Conservation (phyloP, 2,113 vertebrate genomes). For the Laterallus jamaicensis region DNA sequence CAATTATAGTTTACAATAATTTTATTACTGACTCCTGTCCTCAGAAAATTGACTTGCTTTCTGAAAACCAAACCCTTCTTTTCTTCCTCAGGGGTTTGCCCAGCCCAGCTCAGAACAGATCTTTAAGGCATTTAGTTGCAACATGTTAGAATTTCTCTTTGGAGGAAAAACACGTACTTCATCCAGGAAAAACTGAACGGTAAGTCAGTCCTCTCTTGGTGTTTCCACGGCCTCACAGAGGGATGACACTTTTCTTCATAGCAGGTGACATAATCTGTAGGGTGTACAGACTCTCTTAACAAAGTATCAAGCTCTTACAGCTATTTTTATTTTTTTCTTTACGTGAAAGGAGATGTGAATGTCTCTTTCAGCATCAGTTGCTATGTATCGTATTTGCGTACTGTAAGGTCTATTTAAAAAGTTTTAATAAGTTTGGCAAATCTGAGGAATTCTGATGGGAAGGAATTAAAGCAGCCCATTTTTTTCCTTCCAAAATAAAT, state of each 20-base stretch:
- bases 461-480: slow-evolving; percentile 4
- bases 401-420: neutral
- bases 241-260: neutral
- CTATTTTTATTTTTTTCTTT: neutral
- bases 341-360: neutral
- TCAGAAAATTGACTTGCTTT: neutral
- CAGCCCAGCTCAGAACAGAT: neutral
- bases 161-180: neutral
- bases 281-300: neutral
- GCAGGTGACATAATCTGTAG: neutral
- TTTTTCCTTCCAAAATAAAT: slow-evolving; percentile 53
- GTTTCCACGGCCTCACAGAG: neutral
- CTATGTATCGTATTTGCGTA: neutral
- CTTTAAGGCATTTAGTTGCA: neutral
- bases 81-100: neutral
- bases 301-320: neutral
- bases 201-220: neutral
- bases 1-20: neutral
- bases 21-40: neutral
- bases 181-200: neutral
- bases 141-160: neutral
- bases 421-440: slow-evolving; percentile 29
- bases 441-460: slow-evolving; percentile 29
- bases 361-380: slow-evolving; percentile 2
- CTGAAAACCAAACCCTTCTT: neutral